Base-by-base conservation (phyloP, 1,140 invertebrate species). In the Holcopasites calliopsidis region DNA sequence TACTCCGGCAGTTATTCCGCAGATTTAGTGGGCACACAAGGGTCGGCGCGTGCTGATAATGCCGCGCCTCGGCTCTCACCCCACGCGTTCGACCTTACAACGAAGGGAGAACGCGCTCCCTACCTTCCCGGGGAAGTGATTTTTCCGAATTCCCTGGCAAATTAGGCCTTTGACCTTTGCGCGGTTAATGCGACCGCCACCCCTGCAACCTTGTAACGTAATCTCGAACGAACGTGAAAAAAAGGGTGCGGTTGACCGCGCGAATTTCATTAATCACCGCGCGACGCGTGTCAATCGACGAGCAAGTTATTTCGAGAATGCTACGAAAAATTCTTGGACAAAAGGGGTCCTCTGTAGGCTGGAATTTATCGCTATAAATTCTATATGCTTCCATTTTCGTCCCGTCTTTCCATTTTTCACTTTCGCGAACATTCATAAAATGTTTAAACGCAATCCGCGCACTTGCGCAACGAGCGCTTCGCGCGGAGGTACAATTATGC, bases 21-120 rank as follows among this genome's bases (percentile, higher is more conserved):
- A 90, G 87, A 91, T 91, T 91, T 92, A 91, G 87, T 91, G 74
- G 86, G 89, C 84, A 91, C 88, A 91, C 90, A 91, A 88, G 85
- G 82, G 87, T 82, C 86, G 88, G 85, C 83, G 87, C 86, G 88
- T 89, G 90, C 89, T 91, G 90, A 91, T 90, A 91, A 90, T 89
- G 86, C 90, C 71, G 79, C n/a, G n/a, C 88, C 85, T 88, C 81
- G 23, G 64, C 72, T 69, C 74, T 71, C 77, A 54, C 61, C 49
- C 76, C 65, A 66, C 60, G 47, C 52, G 18, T 33, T 50, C 70
- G 76, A 73, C 79, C 77, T 74, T 76, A 73, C 47, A 13, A 13
- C 1, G 26, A 3, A 4, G 35, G 50, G 35, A 44, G 77, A 62
- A 35, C 58, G 64, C 54, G 31, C 38, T 40, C 40, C 40, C 52